Evolutionary conservation across 2,888 invertebrate species (phyloP), one percentile per base, ranked within the genome.

Genomic region (Bhutanitis thaidina): DNA sequence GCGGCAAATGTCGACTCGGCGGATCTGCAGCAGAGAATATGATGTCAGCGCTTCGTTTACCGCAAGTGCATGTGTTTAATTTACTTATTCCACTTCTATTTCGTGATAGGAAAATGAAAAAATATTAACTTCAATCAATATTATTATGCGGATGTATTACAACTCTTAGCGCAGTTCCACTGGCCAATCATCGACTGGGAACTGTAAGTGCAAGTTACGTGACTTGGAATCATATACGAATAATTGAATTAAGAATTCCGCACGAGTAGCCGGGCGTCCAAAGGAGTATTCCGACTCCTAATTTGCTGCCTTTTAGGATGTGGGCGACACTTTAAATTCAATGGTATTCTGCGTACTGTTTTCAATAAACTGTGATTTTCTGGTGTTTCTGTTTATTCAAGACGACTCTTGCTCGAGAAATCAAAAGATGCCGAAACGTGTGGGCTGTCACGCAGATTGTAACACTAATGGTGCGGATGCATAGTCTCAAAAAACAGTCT

Each of bases 181-280:
- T 10, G 12, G 12, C 34, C 12, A 7, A 3, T 5, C 34, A 7
- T 34, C 1, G 13, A 7, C 12, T 34, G 27, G 27, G 1, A 27
- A 34, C 34, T 13, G 7, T n/a, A 34, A 66, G 62, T 62, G 65
- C 58, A 53, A 57, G 59, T 59, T 77, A 82, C 82, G 84, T 83
- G 83, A 81, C 82, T 69, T 67, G 82, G 59, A 74, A 70, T 62
- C 34, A 49, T 71, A 81, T 65, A 66, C 55, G 55, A 62, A 79
- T 77, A 62, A 79, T 77, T 77, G 71, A 61, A 78, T 77, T 61
- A 67, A 65, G 53, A 61, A 67, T 65, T 73, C 71, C 60, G 64
- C 71, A 71, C 72, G 66, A 67, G 59, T 60, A 57, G 58, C 52
- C 52, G 60, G 52, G 57, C 66, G 66, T 71, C 71, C 67, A 66